Evolutionary conservation across 2,888 invertebrate genomes (phyloP), one percentile per base, ranked within the genome.

Genomic region (Ceriagrion tenellum): DNA sequence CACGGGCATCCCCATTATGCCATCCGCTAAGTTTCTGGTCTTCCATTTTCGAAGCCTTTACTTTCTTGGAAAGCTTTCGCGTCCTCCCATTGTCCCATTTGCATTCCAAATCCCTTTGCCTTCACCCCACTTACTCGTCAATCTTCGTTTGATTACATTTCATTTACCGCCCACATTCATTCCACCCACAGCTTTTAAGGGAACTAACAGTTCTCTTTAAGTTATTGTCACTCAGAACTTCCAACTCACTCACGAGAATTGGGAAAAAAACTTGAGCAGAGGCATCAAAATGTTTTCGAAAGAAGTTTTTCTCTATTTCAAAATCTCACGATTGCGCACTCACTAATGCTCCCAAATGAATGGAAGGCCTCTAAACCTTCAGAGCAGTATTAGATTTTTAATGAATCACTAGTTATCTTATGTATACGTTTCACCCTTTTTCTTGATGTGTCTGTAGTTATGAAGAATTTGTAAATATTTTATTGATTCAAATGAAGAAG

Each of bases 61-160:
- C 4, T 26, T 18, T 35, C 35, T 35, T 81, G 35, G 35, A 35
- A 59, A 69, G 35, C 35, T 35, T 81, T 81, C 35, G 13, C 81
- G 81, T 18, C 81, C 30, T n/a, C n/a, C 35, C 81, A 81, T 81
- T 81, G 35, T n/a, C n/a, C 35, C 81, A 81, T 81, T 81, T 81
- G 81, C 35, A 81, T 81, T 16, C 81, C 35, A 35, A 81, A 81
- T 81, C 16, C n/a, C 81, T 81, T 35, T 2, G 30, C 81, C 35
- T 35, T 81, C 81, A 35, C 13, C 81, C 81, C 81, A 81, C 81
- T 81, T 18, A 81, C 35, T 81, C 81, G 35, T 81, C 81, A 35
- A 81, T 81, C 35, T 81, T 81, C 35, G 10, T 81, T 81, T 81
- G 81, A 81, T 35, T 81, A 81, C 30, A 81, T 81, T 81, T 81